Evolutionary conservation across 2,888 invertebrate genomes (phyloP).

Genomic region (Papilio gigon): DNA sequence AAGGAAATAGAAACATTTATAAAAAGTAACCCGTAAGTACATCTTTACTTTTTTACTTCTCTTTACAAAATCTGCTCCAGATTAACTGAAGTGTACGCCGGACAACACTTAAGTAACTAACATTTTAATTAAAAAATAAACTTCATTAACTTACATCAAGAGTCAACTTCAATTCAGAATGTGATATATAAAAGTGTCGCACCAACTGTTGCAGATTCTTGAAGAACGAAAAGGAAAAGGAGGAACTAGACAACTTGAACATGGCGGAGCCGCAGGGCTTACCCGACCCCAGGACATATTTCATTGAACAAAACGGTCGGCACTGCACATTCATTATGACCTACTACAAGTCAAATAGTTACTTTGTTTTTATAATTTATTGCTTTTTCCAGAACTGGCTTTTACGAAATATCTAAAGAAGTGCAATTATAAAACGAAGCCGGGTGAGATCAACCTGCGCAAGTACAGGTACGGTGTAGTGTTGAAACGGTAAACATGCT

Average conservation of each 20-base stretch:
- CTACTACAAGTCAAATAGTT: too few relatives aligned
- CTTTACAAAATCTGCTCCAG: too few relatives aligned
- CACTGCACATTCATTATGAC: neutral
- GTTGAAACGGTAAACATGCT: too few relatives aligned
- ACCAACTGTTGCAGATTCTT: conserved; percentile 58
- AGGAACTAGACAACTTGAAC: conserved; percentile 68
- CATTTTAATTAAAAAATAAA: too few relatives aligned
- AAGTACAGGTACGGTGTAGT: conserved; percentile 84
- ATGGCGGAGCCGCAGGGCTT: conserved; percentile 70
- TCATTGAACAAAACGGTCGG: conserved; percentile 65
- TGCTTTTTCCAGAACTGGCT: conserved; percentile 67
- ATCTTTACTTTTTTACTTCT: neutral
- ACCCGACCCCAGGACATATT: conserved; percentile 66
- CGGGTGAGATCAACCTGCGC: conserved; percentile 87
- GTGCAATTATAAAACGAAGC: conserved; percentile 65
- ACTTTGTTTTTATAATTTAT: too few relatives aligned
- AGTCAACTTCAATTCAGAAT: too few relatives aligned
- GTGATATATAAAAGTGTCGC: neutral
- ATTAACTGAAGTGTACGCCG: too few relatives aligned
- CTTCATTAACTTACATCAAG: too few relatives aligned
- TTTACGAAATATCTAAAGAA: conserved; percentile 69
- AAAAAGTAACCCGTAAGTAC: conserved; percentile 70
- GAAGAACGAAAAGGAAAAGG: conserved; percentile 71
- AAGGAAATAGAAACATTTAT: conserved; percentile 69
- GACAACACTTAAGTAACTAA: too few relatives aligned